A percentile compares a stretch with the other conserved stretches of the same genome.
These are phyloP conservation scores for Scaptomyza pallida DNA, from an alignment of 1,140 invertebrate genomes.

Conservation along the genomic window DNA sequence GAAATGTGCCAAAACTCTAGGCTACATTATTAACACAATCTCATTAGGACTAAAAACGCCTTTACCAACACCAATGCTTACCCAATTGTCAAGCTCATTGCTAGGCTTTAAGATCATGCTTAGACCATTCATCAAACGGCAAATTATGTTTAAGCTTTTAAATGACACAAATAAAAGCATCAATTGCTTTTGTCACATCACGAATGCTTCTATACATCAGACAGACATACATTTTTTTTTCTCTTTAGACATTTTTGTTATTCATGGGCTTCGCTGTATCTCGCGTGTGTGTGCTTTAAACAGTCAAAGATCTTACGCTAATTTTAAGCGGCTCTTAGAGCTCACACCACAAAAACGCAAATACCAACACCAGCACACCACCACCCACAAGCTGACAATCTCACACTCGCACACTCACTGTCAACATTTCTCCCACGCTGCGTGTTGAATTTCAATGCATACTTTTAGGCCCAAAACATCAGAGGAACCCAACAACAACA, in stretches of 20 bases:
- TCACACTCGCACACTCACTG: slow-evolving; percentile 10
- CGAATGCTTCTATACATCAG: background rate
- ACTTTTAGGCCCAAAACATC: slow-evolving; percentile 64
- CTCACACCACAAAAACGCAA: background rate
- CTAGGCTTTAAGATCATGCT: background rate
- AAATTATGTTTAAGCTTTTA: background rate
- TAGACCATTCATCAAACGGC: background rate
- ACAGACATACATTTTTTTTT: background rate
- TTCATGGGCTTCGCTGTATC: slow-evolving; percentile 19
- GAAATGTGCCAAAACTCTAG: too few species aligned
- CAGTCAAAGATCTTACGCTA: slow-evolving; percentile 69
- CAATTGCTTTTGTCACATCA: background rate
- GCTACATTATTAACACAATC: too few species aligned
- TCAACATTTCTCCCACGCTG: slow-evolving; percentile 49
- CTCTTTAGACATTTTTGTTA: slow-evolving; percentile 32
- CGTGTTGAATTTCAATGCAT: slow-evolving; percentile 81
- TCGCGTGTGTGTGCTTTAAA: slow-evolving; percentile 55
- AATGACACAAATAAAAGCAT: background rate
- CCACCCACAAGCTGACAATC: slow-evolving; percentile 25
- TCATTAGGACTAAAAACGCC: too few species aligned
- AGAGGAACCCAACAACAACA: slow-evolving; percentile 18
- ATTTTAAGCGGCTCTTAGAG: slow-evolving; percentile 60
- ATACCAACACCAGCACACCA: slow-evolving; percentile 11
- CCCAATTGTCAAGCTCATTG: too few species aligned
- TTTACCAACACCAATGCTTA: too few species aligned